A percentile compares a stretch with the other conserved stretches of the same genome.
Evolutionary conservation across 35 echinoderm and acorn worm species (phyloP).

Genomic region (Apostichopus japonicus): DNA sequence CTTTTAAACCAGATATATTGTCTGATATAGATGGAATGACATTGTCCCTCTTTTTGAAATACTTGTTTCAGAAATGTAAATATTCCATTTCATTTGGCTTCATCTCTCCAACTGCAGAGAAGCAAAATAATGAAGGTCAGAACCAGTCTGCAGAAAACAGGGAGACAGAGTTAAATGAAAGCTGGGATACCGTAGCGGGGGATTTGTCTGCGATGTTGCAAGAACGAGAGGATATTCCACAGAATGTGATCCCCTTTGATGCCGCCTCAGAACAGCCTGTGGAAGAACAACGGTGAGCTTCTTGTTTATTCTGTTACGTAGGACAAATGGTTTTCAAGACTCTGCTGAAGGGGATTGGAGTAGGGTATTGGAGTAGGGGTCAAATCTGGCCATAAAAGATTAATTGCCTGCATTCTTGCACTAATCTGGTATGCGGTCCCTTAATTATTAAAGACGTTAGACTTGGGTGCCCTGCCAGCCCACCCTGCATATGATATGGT

Average conservation of each 20-base stretch:
- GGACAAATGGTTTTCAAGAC: too few relatives aligned
- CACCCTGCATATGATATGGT: too few relatives aligned
- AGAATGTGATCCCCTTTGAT: constrained; percentile 93
- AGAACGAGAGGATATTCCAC: constrained; percentile 88
- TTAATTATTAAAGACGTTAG: too few relatives aligned
- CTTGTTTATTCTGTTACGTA: neutral
- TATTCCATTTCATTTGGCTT: neutral
- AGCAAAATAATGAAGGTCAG: constrained; percentile 25
- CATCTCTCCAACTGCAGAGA: constrained; percentile 28
- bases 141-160: constrained; percentile 26
- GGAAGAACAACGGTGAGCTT: constrained; percentile 87
- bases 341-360: too few relatives aligned
- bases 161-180: constrained; percentile 29
- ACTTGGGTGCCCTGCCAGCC: too few relatives aligned
- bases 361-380: neutral
- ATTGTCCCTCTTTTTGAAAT: too few relatives aligned
- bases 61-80: too few relatives aligned
- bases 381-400: neutral
- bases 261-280: constrained; percentile 91
- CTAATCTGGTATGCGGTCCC: too few relatives aligned
- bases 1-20: too few relatives aligned
- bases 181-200: constrained; percentile 71
- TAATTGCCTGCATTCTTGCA: neutral
- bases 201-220: constrained; percentile 85
- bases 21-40: too few relatives aligned